These are phyloP conservation scores for Masnerella sp. DNA, from an alignment of 2,888 invertebrate genomes.

Conservation along the genomic window DNA sequence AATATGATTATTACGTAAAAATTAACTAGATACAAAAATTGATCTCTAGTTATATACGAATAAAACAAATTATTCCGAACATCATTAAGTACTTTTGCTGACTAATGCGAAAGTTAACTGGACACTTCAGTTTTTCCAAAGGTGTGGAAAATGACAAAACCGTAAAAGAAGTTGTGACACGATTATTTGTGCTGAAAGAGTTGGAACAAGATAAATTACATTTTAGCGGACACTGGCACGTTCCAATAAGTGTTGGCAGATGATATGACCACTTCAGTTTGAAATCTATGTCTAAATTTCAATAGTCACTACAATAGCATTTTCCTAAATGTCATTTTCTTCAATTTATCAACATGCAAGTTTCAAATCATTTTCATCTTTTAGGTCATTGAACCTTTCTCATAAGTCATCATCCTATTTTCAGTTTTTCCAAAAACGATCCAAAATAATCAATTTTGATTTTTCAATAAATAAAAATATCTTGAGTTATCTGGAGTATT, in stretches of 20 bases:
- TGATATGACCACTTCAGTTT: slow-evolving; percentile 1
- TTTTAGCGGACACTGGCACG: background rate
- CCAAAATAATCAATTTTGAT: too few species aligned
- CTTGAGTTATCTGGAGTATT: too few species aligned
- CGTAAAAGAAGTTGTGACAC: background rate
- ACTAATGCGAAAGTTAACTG: background rate
- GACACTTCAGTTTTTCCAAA: background rate
- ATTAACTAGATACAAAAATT: too few species aligned
- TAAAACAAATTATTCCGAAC: background rate
- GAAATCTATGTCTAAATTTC: background rate
- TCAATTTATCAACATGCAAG: too few species aligned
- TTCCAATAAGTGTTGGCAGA: background rate
- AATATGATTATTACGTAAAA: too few species aligned
- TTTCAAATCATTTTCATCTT: too few species aligned
- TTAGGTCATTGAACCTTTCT: too few species aligned
- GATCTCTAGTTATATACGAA: background rate
- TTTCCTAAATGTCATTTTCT: background rate
- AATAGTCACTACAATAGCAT: background rate
- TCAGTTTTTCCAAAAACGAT: too few species aligned
- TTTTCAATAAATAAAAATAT: too few species aligned
- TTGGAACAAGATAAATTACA: slow-evolving; percentile 7
- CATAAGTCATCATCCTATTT: too few species aligned
- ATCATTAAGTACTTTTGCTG: background rate
- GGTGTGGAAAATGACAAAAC: background rate
- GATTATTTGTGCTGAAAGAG: background rate